Percentiles rank a stretch among this genome's conserved stretches.
Conservation (phyloP, 2,888 invertebrate species). For the Pseudeuparius sepicola region DNA sequence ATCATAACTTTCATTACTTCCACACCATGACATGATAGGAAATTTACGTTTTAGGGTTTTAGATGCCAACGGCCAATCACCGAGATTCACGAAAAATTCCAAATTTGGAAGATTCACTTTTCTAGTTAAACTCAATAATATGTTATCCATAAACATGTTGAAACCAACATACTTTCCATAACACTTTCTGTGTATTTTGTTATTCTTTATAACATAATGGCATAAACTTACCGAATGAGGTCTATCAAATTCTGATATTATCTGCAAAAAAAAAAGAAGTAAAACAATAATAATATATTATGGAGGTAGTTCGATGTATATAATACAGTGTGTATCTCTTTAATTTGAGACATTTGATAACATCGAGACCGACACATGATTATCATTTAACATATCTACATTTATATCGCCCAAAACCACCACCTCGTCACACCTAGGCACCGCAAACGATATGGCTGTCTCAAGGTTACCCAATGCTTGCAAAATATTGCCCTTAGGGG, state of each 20-base stretch:
- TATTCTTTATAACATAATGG: conserved; percentile 77
- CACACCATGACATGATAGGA: conserved; percentile 96
- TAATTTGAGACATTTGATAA: too few species aligned
- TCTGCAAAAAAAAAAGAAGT: conserved; percentile 27
- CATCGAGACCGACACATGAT: too few species aligned
- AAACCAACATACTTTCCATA: conserved; percentile 94
- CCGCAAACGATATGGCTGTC: too few species aligned
- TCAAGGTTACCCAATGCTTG: too few species aligned
- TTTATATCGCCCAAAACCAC: too few species aligned
- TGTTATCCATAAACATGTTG: conserved; percentile 88
- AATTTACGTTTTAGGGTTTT: conserved; percentile 42
- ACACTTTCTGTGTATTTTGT: conserved; percentile 76
- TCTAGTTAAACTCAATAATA: conserved; percentile 69
- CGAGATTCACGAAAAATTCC: conserved; percentile 86
- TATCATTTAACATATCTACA: too few species aligned
- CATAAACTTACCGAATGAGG: conserved; percentile 80
- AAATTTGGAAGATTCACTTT: conserved; percentile 76
- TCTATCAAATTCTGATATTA: conserved; percentile 58
- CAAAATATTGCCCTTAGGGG: too few species aligned
- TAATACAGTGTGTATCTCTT: too few species aligned
- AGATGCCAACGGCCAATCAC: conserved; percentile 84
- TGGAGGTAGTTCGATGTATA: too few species aligned
- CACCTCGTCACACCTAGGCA: too few species aligned
- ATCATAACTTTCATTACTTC: conserved; percentile 73
- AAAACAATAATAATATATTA: too few species aligned